Percentiles rank a stretch among this genome's conserved stretches.
Evolutionary conservation across 2,888 invertebrate genomes (phyloP).

Genomic region (Andricus quercusramuli): DNA sequence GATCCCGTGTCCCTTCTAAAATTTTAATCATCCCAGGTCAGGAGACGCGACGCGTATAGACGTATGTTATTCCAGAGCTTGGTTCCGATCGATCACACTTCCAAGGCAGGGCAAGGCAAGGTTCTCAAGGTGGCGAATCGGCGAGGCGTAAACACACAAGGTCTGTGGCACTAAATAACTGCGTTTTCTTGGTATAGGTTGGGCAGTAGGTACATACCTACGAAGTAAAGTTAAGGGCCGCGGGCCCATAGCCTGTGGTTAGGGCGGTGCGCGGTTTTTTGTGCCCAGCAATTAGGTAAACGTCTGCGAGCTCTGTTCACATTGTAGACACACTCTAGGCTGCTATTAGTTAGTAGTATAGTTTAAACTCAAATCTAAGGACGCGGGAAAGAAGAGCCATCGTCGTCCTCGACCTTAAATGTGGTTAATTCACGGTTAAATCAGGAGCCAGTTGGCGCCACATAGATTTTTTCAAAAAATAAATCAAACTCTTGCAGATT

Average conservation of each 20-base stretch:
- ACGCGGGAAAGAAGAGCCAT: conserved; percentile 54
- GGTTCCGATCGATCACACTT: conserved; percentile 57
- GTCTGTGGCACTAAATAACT: conserved; percentile 38
- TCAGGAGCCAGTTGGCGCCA: conserved; percentile 60
- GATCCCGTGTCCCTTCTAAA: background rate
- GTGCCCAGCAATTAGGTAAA: conserved; percentile 79
- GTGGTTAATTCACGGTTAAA: conserved; percentile 72
- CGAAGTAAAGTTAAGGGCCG: conserved; percentile 64
- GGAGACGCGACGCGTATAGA: conserved; percentile 2
- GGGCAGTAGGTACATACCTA: conserved; percentile 50
- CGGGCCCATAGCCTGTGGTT: conserved; percentile 77
- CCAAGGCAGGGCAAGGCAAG: conserved; percentile 29
- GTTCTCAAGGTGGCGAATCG: conserved; percentile 54
- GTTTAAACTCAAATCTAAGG: conserved; percentile 68
- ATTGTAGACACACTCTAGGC: conserved; percentile 73
- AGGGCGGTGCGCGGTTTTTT: conserved; percentile 78
- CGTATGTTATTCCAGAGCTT: conserved; percentile 24
- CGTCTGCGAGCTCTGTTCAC: conserved; percentile 72
- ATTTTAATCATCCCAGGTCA: conserved; percentile 18
- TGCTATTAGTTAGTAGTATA: conserved; percentile 78
- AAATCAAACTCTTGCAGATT: background rate
- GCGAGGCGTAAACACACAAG: conserved; percentile 38
- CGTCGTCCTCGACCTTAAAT: conserved; percentile 66
- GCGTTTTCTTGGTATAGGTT: conserved; percentile 38
- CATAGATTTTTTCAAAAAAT: conserved; percentile 17